Evolutionary conservation across 2,888 invertebrate genomes (phyloP).

Genomic region (Brachyopa scutellaris): DNA sequence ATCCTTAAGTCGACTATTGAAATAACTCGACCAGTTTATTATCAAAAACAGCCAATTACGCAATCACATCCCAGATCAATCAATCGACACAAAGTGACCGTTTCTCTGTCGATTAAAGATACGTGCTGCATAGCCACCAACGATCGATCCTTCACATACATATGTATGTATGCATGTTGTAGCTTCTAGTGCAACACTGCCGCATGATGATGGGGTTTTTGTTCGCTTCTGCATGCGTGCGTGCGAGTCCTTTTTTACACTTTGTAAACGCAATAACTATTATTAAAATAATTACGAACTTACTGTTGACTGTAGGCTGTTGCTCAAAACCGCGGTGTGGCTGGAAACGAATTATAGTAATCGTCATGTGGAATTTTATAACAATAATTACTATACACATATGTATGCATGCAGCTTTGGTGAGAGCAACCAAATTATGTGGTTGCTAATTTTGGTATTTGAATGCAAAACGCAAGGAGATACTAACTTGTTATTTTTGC

Average conservation of each 20-base stretch:
- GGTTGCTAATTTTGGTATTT: too few relatives aligned
- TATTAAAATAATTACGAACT: constrained; percentile 54
- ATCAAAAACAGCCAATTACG: not conserved
- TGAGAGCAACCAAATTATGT: constrained; percentile 3
- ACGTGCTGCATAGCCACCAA: not conserved
- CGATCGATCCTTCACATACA: not conserved
- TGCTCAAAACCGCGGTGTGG: constrained; percentile 49
- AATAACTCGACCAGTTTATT: too few relatives aligned
- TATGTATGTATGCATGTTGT: too few relatives aligned
- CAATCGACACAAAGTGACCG: constrained; percentile 1
- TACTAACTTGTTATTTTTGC: constrained; percentile 17
- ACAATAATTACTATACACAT: constrained; percentile 10
- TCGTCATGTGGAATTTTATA: constrained; percentile 12
- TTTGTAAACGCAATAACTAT: constrained; percentile 32
- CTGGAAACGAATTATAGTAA: constrained; percentile 51
- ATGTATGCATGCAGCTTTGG: too few relatives aligned
- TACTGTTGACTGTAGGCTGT: constrained; percentile 18
- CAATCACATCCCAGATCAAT: constrained; percentile 20
- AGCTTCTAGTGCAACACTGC: not conserved
- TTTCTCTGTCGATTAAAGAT: constrained; percentile 1
- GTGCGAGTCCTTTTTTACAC: constrained; percentile 43
- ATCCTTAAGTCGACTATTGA: too few relatives aligned
- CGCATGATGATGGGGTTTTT: not conserved
- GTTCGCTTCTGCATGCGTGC: constrained; percentile 25
- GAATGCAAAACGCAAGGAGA: not conserved